Conservation (phyloP, 2,888 invertebrate genomes). For the Halictus quadricinctus region DNA sequence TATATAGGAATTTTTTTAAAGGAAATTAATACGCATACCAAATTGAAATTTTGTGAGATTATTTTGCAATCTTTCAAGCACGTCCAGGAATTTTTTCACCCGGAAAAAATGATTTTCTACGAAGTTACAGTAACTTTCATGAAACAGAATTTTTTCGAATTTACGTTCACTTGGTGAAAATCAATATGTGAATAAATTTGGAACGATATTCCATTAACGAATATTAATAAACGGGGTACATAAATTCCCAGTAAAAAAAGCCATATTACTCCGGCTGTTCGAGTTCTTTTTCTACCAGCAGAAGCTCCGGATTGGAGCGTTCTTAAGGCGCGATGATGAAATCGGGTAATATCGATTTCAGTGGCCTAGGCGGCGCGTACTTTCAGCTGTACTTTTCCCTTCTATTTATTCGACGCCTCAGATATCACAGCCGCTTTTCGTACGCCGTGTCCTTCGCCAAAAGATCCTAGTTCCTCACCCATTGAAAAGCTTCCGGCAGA, state of each 20-base stretch:
- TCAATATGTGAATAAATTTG: not conserved
- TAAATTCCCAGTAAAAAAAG: not conserved
- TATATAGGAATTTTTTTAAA: no score
- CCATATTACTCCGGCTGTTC: constrained; percentile 5
- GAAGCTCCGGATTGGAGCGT: constrained; percentile 23
- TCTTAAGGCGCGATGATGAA: constrained; percentile 37
- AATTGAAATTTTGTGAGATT: no score
- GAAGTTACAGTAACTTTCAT: not conserved
- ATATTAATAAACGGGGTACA: not conserved
- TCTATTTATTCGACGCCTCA: constrained; percentile 44
- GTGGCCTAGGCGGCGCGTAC: constrained; percentile 13
- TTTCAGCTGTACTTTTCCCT: constrained; percentile 29
- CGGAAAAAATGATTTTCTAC: not conserved
- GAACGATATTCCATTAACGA: not conserved
- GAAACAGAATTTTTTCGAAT: not conserved
- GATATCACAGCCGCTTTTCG: constrained; percentile 19
- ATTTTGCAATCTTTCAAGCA: no score
- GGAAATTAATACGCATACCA: no score
- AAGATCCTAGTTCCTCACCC: not conserved
- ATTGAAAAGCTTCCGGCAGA: constrained; percentile 9
- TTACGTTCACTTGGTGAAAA: not conserved
- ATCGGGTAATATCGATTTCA: constrained; percentile 59
- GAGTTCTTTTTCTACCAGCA: not conserved
- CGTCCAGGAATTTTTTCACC: not conserved
- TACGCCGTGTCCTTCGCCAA: not conserved